phyloP scores from a whole-genome alignment of 2,888 invertebrate species.

The Caenorhabditis panamensis region DNA sequence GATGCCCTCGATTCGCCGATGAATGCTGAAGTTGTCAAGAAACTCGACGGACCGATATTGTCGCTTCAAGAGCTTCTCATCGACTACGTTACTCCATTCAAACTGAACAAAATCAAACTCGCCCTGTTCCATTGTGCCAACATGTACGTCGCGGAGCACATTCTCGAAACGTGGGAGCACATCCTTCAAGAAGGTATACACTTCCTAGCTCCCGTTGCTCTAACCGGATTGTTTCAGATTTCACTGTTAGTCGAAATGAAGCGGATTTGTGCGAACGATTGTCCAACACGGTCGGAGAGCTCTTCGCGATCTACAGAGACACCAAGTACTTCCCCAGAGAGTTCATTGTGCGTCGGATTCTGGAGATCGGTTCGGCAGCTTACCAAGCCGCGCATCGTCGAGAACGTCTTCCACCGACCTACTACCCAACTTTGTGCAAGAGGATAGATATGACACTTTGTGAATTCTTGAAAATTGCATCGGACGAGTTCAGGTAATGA shows the following conservation, averaged over 20 bases:
- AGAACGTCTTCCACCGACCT: constrained; percentile 49
- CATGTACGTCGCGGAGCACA: constrained; percentile 90
- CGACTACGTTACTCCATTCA: constrained; percentile 66
- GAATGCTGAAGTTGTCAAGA: constrained; percentile 41
- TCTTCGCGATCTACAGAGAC: constrained; percentile 59
- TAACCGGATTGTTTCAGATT: constrained; percentile 31
- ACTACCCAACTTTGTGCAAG: constrained; percentile 62
- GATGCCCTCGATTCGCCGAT: constrained; percentile 43
- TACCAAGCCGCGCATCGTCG: no score
- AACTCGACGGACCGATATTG: constrained; percentile 61
- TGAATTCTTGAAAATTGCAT: constrained; percentile 66
- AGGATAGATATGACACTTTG: constrained; percentile 61
- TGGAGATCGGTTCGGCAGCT: constrained; percentile 71
- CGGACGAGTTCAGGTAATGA: constrained; percentile 65
- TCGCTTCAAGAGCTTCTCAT: constrained; percentile 64
- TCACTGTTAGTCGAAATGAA: constrained; percentile 27
- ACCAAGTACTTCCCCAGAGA: constrained; percentile 72
- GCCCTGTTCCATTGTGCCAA: constrained; percentile 96
- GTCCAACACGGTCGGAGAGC: constrained; percentile 53
- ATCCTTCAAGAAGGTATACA: constrained; percentile 85
- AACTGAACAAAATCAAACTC: constrained; percentile 88
- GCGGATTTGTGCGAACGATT: constrained; percentile 36
- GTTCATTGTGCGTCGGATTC: constrained; percentile 70
- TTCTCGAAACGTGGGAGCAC: constrained; percentile 93
- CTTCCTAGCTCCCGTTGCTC: no score